Evolutionary conservation across 1,140 invertebrate genomes (phyloP).

Genomic region (Cyclargus thomasi): DNA sequence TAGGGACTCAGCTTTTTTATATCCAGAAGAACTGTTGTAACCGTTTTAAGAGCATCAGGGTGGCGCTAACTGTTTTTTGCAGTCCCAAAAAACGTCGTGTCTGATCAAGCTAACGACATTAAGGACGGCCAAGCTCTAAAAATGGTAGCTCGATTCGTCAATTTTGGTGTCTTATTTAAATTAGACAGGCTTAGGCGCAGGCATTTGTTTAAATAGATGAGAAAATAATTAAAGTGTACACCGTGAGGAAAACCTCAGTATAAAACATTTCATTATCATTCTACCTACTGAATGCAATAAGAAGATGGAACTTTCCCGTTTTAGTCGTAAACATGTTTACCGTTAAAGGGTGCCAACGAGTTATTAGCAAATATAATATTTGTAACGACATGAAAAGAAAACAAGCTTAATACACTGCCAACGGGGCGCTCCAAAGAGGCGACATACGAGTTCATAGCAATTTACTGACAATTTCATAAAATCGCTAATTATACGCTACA

Average conservation of each 20-base stretch:
- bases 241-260: no score
- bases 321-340: background rate
- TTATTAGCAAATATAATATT: conserved; percentile 1
- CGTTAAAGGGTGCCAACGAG: background rate
- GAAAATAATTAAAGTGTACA: no score
- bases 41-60: background rate
- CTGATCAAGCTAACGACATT: no score
- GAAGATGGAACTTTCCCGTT: background rate
- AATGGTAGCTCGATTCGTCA: no score
- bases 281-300: background rate
- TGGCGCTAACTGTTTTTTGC: background rate
- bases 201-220: no score
- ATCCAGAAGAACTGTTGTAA: background rate
- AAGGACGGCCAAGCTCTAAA: no score
- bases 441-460: conserved; percentile 35
- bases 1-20: background rate
- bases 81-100: background rate
- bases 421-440: conserved; percentile 32
- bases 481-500: conserved; percentile 69
- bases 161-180: no score
- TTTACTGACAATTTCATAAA: conserved; percentile 71
- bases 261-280: background rate
- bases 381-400: conserved; percentile 12
- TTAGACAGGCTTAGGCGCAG: no score
- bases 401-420: conserved; percentile 25